Base-by-base conservation (phyloP, 2,797 vertebrate genomes). In the Lutjanus argentimaculatus region DNA sequence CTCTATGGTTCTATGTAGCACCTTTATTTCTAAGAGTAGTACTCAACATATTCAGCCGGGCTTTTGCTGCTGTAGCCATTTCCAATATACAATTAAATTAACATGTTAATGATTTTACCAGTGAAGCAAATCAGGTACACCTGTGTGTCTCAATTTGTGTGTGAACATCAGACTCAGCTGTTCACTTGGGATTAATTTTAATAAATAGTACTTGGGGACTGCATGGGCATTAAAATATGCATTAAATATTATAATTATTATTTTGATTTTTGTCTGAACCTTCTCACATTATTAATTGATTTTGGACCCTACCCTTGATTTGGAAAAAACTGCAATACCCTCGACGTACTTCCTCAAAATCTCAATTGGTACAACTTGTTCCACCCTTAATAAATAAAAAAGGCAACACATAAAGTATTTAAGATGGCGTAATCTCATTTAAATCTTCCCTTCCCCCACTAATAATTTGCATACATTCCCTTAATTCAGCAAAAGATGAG, bases 121-220 rank as follows among this genome's bases (percentile, higher is more conserved):
- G n/a, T 56, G 21, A 68, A 42, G 82, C 66, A 64, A 58, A 73
- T 67, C 61, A 61, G 43, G 40, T 57, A 56, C 64, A 81, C 69
- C 69, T 72, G 67, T 51, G 22, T 62, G 12, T 58, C 72, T 55
- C 63, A 40, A 64, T 69, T 40, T 84, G 57, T 67, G 25, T 58
- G 21, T 40, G 30, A 43, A 63, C 59, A 80, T 66, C 62, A 78
- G 43, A 65, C 17, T 45, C 46, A 55, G 7, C 42, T 68, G 55
- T 59, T 48, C 49, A 19, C 7, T 14, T 21, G 25, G n/a, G 48
- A 58, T 71, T 63, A 6, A 53, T 75, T 56, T 79, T 22, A 77
- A 58, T 61, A 42, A 80, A 75, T 45, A n/a, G 21, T 7, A 46
- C 15, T 40, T 19, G 45, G 7, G 4, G 63, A 36, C 25, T 61